phyloP scores from a whole-genome alignment of 2,888 invertebrate species.

The Protonemura montana region DNA sequence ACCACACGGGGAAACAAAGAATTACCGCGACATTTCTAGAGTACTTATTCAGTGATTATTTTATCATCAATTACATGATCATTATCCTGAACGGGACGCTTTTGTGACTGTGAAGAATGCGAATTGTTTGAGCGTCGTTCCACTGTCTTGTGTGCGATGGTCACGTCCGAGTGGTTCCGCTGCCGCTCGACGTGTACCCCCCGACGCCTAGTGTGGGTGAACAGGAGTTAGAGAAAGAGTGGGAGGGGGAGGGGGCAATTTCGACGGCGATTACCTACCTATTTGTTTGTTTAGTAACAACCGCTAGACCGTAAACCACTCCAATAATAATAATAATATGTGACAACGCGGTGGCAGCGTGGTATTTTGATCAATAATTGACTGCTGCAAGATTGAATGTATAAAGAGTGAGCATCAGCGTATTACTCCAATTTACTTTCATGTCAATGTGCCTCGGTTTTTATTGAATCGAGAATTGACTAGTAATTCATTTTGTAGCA shows the following conservation, averaged over 20 bases:
- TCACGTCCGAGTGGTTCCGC: neutral
- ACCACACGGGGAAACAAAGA: neutral
- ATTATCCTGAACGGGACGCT: neutral
- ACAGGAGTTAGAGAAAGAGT: neutral
- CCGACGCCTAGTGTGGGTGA: neutral
- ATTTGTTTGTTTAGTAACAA: conserved; percentile 12
- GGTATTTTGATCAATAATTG: neutral
- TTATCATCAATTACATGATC: neutral
- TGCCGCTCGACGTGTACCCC: neutral
- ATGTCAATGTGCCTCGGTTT: neutral
- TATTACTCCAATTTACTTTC: neutral
- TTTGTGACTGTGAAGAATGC: neutral
- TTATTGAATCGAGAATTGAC: neutral
- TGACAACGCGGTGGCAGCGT: neutral
- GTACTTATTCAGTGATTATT: neutral
- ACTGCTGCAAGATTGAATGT: neutral
- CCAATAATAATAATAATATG: neutral
- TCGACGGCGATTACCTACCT: neutral
- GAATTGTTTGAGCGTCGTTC: neutral
- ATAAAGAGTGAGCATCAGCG: neutral
- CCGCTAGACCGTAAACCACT: neutral
- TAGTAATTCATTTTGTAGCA: neutral
- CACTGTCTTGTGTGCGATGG: neutral
- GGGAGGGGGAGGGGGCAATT: neutral
- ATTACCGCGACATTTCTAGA: neutral